Evolutionary conservation across 2,797 vertebrate genomes (phyloP), one percentile per base, ranked within the genome.

Genomic region (Acanthiza pusilla): DNA sequence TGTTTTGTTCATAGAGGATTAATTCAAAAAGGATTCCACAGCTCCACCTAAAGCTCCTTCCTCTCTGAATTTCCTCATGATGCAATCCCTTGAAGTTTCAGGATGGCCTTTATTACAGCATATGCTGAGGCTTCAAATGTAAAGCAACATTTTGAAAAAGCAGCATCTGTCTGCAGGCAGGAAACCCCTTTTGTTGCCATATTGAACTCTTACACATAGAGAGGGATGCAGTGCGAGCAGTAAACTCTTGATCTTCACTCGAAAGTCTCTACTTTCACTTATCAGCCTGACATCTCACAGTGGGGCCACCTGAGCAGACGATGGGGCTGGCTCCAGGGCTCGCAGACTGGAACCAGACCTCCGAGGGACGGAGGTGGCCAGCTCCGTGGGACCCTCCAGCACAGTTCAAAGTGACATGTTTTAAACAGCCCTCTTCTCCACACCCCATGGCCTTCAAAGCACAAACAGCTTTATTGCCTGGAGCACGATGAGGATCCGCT

Each of bases 211-310:
- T 48, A 77, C 92, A 88, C 45, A 8, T 79, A 85, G 91, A 83
- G 87, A 95, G 90, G 91, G 91, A 89, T 38, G 88, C 67, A 66
- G 90, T 42, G 93, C 96, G 85, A 85, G 94, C 86, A 36, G 88
- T 78, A 96, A 95, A 97, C 94, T 91, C 95, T 96, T 97, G 84
- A 91, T 96, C 97, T 95, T 93, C 92, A 34, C 93, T 81, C 94
- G 7, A 86, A 93, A 96, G 94, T 93, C 94, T 96, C 88, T 82
- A 96, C 80, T 95, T 96, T 97, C 95, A 97, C 97, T 97, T 98
- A 98, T 98, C 98, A 98, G 98, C 97, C 98, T 98, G 98, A 98
- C 98, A 98, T 98, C 98, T 98, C 98, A 98, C 98, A 98, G 98
- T 98, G 98, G 98, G 98, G 98, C 97, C 95, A 98, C 98, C 97